Conservation (phyloP, 2,113 vertebrate species). For the Campylomormyrus numenius region DNA sequence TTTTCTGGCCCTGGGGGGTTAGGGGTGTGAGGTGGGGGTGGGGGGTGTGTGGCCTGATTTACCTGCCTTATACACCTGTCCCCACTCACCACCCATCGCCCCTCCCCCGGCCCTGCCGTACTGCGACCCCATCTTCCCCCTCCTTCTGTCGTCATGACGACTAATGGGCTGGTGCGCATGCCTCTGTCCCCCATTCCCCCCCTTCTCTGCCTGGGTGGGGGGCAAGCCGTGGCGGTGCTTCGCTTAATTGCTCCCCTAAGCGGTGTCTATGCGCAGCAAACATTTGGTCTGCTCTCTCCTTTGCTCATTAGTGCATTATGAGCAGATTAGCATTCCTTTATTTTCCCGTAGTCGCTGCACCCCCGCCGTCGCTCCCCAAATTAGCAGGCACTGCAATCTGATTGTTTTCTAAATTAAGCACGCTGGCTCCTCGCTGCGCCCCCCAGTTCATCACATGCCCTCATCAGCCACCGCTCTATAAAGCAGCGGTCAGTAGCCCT, state of each 20-base stretch:
- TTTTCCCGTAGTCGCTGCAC: background rate
- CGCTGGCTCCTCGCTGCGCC: background rate
- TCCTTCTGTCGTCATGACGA: constrained; percentile 12
- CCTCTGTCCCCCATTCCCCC: background rate
- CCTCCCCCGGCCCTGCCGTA: background rate
- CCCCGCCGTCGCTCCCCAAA: constrained; percentile 5
- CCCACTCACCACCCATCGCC: background rate
- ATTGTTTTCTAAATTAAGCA: constrained; percentile 25
- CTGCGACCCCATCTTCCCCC: background rate
- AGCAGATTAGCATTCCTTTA: constrained; percentile 18
- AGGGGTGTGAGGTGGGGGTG: background rate
- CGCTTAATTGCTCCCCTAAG: constrained; percentile 19
- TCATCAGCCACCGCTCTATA: background rate
- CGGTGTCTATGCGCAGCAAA: constrained; percentile 13
- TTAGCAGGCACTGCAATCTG: constrained; percentile 2
- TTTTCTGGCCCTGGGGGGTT: background rate
- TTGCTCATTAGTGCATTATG: constrained; percentile 21
- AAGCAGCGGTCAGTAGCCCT: background rate
- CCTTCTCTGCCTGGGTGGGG: background rate
- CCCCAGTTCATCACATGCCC: background rate
- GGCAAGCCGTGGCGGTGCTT: background rate
- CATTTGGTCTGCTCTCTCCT: constrained; percentile 15
- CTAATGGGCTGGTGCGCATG: background rate
- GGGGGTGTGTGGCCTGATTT: background rate
- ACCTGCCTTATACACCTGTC: background rate